A percentile compares a stretch with the other conserved stretches of the same genome.
phyloP scores from a whole-genome alignment of 2,797 vertebrate genomes.

The Hapalemur alaotrensis region DNA sequence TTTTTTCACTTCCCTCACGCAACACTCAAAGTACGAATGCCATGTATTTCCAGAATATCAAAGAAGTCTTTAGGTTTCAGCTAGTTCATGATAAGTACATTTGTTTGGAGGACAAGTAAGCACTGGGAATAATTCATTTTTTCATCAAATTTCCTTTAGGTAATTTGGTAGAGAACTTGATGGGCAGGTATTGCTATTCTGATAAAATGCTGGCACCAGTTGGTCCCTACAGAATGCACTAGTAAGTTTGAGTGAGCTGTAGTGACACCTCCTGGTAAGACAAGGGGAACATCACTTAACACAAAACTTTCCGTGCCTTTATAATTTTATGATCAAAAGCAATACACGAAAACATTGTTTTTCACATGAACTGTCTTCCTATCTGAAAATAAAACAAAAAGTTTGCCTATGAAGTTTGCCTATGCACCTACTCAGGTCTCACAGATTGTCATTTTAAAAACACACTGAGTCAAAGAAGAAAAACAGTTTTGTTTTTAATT shows the following conservation, averaged over 20 bases:
- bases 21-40: not conserved
- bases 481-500: not conserved
- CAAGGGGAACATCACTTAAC: slow-evolving; percentile 25
- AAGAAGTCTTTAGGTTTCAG: not conserved
- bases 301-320: not conserved
- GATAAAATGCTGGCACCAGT: not conserved
- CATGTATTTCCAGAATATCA: not conserved
- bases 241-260: slow-evolving; percentile 75
- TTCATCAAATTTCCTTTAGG: not conserved
- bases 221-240: slow-evolving; percentile 24
- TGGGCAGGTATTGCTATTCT: not conserved
- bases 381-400: not conserved
- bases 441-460: not conserved
- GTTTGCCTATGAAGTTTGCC: not conserved
- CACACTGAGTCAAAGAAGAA: not conserved
- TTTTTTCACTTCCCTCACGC: not conserved
- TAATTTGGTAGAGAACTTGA: not conserved
- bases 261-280: slow-evolving; percentile 86
- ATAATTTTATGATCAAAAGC: slow-evolving; percentile 34
- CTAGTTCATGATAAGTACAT: not conserved
- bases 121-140: slow-evolving; percentile 4
- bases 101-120: not conserved
- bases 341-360: not conserved
- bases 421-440: not conserved
- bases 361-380: not conserved